Conservation (phyloP, 2,797 vertebrate species). For the Acanthurus tractus region DNA sequence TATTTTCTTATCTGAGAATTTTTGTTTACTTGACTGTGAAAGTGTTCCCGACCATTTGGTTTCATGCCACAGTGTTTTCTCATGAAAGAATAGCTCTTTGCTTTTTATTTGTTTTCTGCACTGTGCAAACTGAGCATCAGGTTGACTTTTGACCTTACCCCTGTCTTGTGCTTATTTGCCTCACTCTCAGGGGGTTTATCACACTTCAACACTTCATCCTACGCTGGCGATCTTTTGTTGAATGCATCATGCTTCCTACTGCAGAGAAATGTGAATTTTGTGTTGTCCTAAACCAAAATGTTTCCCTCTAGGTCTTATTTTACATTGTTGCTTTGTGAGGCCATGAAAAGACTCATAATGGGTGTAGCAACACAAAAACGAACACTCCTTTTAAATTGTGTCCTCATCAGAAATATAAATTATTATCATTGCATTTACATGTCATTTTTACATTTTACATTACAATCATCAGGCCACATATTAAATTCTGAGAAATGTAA, state of each 20-base stretch:
- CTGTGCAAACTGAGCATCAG: conserved; percentile 20
- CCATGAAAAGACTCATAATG: neutral
- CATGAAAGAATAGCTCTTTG: neutral
- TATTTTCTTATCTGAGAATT: conserved; percentile 31
- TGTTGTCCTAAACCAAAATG: conserved; percentile 1
- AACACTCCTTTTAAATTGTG: conserved; percentile 8
- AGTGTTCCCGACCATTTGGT: neutral
- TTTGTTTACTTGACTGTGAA: conserved; percentile 25
- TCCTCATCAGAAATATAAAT: conserved; percentile 2
- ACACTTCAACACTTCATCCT: conserved; percentile 10
- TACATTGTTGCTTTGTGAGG: conserved; percentile 8
- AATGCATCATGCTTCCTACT: neutral
- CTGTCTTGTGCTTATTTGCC: conserved; percentile 9
- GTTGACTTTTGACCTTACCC: conserved; percentile 33
- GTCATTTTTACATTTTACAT: too few species aligned
- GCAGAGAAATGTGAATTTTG: neutral
- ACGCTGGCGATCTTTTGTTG: conserved; percentile 18
- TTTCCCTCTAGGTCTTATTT: conserved; percentile 1
- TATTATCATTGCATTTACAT: too few species aligned
- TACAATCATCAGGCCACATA: too few species aligned
- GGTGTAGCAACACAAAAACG: neutral
- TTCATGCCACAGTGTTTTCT: conserved; percentile 7
- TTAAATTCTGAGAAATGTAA: neutral
- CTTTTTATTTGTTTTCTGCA: conserved; percentile 19
- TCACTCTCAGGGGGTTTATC: conserved; percentile 20